Evolutionary conservation across 2,113 vertebrate genomes (phyloP).

Genomic region (Callaeas wilsoni): DNA sequence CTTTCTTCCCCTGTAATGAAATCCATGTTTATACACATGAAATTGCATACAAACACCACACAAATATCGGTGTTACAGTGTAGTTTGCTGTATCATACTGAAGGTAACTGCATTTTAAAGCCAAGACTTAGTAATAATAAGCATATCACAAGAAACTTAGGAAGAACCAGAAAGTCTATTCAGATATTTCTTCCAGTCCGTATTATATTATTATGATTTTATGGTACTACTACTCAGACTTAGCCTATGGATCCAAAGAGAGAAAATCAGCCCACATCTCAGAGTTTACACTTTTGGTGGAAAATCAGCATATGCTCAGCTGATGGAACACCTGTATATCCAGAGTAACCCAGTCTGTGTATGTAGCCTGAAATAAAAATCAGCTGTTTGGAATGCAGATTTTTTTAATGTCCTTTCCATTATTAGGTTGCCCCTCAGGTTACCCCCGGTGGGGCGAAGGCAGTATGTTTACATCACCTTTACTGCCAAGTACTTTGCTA

Average conservation of each 20-base stretch:
- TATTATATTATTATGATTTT: neutral
- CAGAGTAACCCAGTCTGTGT: neutral
- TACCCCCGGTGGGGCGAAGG: neutral
- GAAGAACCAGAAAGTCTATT: neutral
- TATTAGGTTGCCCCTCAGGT: neutral
- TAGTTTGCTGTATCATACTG: neutral
- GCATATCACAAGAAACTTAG: neutral
- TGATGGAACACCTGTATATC: neutral
- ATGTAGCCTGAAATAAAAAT: neutral
- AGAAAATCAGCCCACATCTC: neutral
- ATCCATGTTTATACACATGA: neutral
- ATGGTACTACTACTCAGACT: neutral
- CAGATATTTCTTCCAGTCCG: neutral
- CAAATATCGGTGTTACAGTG: neutral
- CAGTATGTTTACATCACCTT: neutral
- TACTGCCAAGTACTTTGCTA: neutral
- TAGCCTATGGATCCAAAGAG: neutral
- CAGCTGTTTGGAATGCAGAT: neutral
- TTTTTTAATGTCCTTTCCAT: neutral
- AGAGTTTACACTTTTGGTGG: neutral
- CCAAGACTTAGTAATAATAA: neutral
- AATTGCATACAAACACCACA: neutral
- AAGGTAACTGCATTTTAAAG: neutral
- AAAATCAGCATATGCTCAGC: neutral
- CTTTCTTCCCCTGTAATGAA: neutral